Evolutionary conservation across 2,113 vertebrate genomes (phyloP).

Genomic region (Micronycteris hirsuta): DNA sequence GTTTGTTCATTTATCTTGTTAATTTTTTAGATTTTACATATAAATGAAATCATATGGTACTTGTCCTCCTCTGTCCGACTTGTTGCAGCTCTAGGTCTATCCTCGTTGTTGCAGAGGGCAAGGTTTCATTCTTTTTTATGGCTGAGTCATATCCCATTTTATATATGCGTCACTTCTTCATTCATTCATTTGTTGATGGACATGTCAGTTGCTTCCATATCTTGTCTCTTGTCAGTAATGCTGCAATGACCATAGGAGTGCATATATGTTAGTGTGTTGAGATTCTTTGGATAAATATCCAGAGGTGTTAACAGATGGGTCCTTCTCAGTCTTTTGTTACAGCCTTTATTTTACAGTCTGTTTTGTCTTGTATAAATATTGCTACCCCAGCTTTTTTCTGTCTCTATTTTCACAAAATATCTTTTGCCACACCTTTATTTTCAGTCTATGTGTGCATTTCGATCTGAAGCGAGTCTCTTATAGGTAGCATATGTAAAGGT

Average conservation of each 20-base stretch:
- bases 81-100: background rate
- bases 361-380: background rate
- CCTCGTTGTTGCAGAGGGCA: background rate
- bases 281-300: background rate
- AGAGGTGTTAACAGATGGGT: background rate
- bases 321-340: background rate
- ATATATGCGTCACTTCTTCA: background rate
- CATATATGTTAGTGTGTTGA: background rate
- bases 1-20: background rate
- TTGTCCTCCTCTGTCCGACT: background rate
- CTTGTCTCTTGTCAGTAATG: background rate
- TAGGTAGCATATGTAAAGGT: background rate
- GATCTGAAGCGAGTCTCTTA: background rate
- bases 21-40: background rate
- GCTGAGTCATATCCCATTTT: background rate
- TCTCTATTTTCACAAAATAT: background rate
- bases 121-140: background rate
- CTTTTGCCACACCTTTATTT: background rate
- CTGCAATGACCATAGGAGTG: background rate
- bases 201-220: background rate
- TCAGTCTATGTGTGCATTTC: background rate
- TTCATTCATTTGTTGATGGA: background rate
- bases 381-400: background rate
- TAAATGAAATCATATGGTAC: background rate
- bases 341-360: background rate